A percentile compares a stretch with the other conserved stretches of the same genome.
Evolutionary conservation across 2,113 vertebrate genomes (phyloP).

Genomic region (Neomonachus schauinslandi): DNA sequence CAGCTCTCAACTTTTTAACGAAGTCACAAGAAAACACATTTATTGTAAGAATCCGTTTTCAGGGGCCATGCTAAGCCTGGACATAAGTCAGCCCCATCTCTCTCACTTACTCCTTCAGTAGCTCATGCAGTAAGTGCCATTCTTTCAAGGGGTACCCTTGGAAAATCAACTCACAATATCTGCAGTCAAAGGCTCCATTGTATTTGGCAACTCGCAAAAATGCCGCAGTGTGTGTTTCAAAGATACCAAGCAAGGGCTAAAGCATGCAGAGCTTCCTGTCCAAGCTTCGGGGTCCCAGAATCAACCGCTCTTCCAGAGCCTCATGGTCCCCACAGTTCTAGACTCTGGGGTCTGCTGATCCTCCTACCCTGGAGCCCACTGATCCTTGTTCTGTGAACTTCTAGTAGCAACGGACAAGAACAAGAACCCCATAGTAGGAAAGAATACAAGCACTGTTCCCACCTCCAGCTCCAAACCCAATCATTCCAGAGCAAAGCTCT

Average conservation of each 20-base stretch:
- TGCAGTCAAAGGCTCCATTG: not conserved
- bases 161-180: constrained; percentile 1
- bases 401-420: not conserved
- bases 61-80: not conserved
- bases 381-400: not conserved
- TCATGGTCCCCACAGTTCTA: not conserved
- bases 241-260: not conserved
- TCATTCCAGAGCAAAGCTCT: not conserved
- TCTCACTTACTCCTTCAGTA: not conserved
- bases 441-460: not conserved
- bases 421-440: not conserved
- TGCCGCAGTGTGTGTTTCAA: not conserved
- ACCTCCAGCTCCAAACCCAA: not conserved
- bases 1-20: constrained; percentile 31
- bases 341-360: not conserved
- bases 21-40: constrained; percentile 35
- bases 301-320: not conserved
- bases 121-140: not conserved
- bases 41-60: not conserved
- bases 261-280: not conserved
- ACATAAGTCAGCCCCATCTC: not conserved
- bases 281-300: not conserved
- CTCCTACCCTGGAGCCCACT: not conserved
- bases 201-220: not conserved
- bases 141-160: not conserved